These are phyloP conservation scores for Forficula auricularia DNA, from an alignment of 1,140 invertebrate species.

Conservation along the genomic window DNA sequence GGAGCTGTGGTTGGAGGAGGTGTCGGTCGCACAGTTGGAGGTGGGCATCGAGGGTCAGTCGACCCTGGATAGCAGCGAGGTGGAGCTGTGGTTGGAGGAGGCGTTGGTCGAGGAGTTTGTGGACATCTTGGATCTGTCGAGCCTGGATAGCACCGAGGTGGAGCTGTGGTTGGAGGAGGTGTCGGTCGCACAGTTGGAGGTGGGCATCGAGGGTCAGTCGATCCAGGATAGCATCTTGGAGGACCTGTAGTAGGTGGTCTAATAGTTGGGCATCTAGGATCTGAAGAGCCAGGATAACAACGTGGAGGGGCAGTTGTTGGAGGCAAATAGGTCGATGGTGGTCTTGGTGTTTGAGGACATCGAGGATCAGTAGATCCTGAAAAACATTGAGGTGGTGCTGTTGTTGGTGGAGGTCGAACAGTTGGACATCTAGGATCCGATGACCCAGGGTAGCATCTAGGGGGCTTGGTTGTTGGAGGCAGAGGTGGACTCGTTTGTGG, in stretches of 20 bases:
- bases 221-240: slow-evolving; percentile 22
- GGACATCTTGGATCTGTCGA: slow-evolving; percentile 17
- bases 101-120: slow-evolving; percentile 13
- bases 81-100: slow-evolving; percentile 9
- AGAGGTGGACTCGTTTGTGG: slow-evolving; percentile 10
- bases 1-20: slow-evolving; percentile 10
- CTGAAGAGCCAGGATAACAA: slow-evolving; percentile 20
- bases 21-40: slow-evolving; percentile 8
- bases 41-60: slow-evolving; percentile 15
- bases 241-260: slow-evolving; percentile 14
- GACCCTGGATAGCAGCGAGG: slow-evolving; percentile 17
- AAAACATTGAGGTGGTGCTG: slow-evolving; percentile 16
- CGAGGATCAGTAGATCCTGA: slow-evolving; percentile 21
- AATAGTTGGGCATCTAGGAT: slow-evolving; percentile 21
- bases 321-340: too few relatives aligned
- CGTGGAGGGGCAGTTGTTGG: slow-evolving; percentile 12
- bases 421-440: slow-evolving; percentile 22
- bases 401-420: slow-evolving; percentile 10
- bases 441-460: slow-evolving; percentile 20
- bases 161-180: slow-evolving; percentile 12
- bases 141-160: slow-evolving; percentile 16
- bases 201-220: slow-evolving; percentile 23
- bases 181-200: slow-evolving; percentile 11
- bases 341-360: slow-evolving; percentile 7
- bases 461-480: slow-evolving; percentile 11